Conservation (phyloP, 2,888 invertebrate species). For the Diplolepis rosae region DNA sequence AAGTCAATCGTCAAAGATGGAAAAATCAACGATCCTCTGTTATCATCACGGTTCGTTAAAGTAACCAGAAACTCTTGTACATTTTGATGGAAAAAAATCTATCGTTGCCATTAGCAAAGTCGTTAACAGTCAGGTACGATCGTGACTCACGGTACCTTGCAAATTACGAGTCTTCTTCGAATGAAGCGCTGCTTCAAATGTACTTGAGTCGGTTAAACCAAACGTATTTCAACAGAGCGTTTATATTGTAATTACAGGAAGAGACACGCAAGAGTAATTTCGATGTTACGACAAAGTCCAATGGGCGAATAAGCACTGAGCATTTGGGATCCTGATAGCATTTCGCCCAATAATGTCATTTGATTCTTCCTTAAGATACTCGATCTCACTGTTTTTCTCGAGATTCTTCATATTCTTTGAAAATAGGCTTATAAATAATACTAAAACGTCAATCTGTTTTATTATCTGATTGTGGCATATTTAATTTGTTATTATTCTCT, state of each 20-base stretch:
- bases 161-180: constrained; percentile 43
- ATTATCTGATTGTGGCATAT: constrained; percentile 16
- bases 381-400: constrained; percentile 33
- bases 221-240: constrained; percentile 51
- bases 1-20: constrained; percentile 11
- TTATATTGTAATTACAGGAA: constrained; percentile 51
- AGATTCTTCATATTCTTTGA: constrained; percentile 34
- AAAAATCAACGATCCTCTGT: neutral
- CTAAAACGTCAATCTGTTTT: neutral
- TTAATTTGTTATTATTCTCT: neutral
- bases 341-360: constrained; percentile 20
- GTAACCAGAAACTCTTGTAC: constrained; percentile 33
- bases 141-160: constrained; percentile 44
- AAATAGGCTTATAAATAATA: neutral
- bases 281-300: constrained; percentile 37
- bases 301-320: constrained; percentile 33
- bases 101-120: constrained; percentile 36
- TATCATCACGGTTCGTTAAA: constrained; percentile 27
- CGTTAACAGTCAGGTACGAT: constrained; percentile 44
- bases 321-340: constrained; percentile 13
- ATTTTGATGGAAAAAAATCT: constrained; percentile 29
- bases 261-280: constrained; percentile 54
- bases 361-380: constrained; percentile 23
- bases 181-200: constrained; percentile 41
- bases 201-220: constrained; percentile 48